Evolutionary conservation across 2,888 invertebrate genomes (phyloP).

Genomic region (Herminia tarsipennalis): DNA sequence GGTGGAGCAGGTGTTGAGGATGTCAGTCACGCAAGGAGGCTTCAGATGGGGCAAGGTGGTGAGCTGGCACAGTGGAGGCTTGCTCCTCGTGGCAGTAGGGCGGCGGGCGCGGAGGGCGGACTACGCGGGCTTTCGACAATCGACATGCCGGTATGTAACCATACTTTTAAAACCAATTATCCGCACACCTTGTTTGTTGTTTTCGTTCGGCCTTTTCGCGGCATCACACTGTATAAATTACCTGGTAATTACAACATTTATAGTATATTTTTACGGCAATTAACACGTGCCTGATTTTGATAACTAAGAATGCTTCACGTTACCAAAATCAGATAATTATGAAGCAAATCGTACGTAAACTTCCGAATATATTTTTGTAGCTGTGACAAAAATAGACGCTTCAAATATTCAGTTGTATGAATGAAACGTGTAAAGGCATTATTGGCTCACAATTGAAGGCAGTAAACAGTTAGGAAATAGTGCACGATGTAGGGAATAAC

Average conservation of each 20-base stretch:
- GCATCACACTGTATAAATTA: background rate
- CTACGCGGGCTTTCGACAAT: slow-evolving; percentile 65
- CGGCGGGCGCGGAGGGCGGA: slow-evolving; percentile 71
- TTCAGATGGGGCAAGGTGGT: slow-evolving; percentile 79
- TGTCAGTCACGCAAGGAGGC: slow-evolving; percentile 77
- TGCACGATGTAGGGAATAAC: slow-evolving; percentile 49
- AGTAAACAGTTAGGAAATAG: slow-evolving; percentile 33
- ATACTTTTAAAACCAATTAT: slow-evolving; percentile 11
- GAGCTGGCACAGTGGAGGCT: slow-evolving; percentile 78
- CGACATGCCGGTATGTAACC: slow-evolving; percentile 77
- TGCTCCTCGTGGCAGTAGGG: slow-evolving; percentile 73
- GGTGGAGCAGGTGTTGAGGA: slow-evolving; percentile 52
- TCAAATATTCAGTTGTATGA: background rate
- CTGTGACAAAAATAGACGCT: background rate
- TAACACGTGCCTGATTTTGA: background rate
- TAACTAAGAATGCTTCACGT: too few relatives aligned
- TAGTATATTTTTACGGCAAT: background rate
- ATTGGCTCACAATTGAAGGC: slow-evolving; percentile 37
- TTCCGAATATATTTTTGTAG: background rate
- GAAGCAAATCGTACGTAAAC: too few relatives aligned
- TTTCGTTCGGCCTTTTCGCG: background rate
- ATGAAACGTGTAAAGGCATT: slow-evolving; percentile 21
- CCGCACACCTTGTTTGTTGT: background rate
- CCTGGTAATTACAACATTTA: background rate
- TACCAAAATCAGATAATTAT: too few relatives aligned